Evolutionary conservation across 2,113 vertebrate genomes (phyloP).

Genomic region (Scomber japonicus): DNA sequence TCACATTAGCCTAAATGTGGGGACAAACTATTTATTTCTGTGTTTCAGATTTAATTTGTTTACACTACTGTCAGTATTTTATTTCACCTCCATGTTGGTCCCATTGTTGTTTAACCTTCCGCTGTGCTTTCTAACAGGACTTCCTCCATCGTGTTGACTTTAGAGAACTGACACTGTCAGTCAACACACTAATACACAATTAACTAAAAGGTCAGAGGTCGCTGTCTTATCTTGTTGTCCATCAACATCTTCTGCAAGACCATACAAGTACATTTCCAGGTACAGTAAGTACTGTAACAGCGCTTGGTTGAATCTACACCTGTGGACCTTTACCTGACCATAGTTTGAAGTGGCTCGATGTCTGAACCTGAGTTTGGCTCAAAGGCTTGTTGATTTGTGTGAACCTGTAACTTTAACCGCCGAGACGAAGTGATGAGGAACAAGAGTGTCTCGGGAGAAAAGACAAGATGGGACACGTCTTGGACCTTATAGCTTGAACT

Average conservation of each 20-base stretch:
- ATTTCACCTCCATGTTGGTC: not conserved
- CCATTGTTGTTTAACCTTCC: not conserved
- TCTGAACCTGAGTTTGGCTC: not conserved
- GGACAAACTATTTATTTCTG: not conserved
- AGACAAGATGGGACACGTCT: conserved; percentile 45
- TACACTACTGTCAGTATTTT: not conserved
- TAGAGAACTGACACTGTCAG: not conserved
- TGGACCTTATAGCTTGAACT: not conserved
- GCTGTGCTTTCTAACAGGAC: not conserved
- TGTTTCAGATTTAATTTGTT: not conserved
- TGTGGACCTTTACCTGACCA: not conserved
- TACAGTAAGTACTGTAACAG: too few relatives aligned
- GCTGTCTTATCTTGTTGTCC: not conserved
- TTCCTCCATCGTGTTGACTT: too few relatives aligned
- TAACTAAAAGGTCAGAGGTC: conserved; percentile 1
- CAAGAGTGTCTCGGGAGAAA: not conserved
- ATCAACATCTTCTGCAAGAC: not conserved
- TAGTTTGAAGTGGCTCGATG: not conserved
- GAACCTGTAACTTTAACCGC: not conserved
- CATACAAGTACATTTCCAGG: not conserved
- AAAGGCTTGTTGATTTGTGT: conserved; percentile 3
- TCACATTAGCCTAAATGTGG: too few relatives aligned
- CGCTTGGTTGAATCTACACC: not conserved
- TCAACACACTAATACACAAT: not conserved
- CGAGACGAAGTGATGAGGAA: not conserved